Base-by-base conservation (phyloP, 2,797 vertebrate species). In the Macropus fuliginosus region DNA sequence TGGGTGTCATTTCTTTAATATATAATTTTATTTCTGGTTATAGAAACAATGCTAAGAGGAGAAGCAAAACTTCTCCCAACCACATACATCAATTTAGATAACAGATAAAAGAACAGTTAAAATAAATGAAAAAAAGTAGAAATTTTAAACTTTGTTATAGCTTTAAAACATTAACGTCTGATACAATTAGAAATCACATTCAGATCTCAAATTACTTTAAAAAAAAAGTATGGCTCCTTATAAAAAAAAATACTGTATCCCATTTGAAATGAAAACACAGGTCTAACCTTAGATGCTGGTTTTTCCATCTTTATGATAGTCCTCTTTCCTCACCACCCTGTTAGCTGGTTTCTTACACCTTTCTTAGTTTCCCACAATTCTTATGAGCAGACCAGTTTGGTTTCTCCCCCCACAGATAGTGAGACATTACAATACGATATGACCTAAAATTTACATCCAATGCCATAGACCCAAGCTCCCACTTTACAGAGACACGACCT, bases 11-110 rank as follows among this genome's bases (percentile, higher is more conserved):
- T 97, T 98, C 97, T 98, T 98, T 98, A 98, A 98, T 98, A 98
- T 98, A 98, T 98, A 98, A 98, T 98, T 98, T 99, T 99, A 99
- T 99, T 99, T 99, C 98, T 98, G 98, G 98, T 98, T 99, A 99
- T 98, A 99, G 98, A 98, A 99, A 99, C 98, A 98, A 98, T 96
- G 96, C 98, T 98, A 98, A 98, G 97, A 98, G 98, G 98, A 98
- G 98, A 98, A 98, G 98, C 98, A 98, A 98, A 98, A 92, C 98
- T 98, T 98, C 97, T 87, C 98, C 97, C 98, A 97, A 98, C 98
- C 98, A 98, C 98, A 98, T 98, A 98, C 97, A 98, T 98, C 98
- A 98, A 98, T 98, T 97, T 97, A 98, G 97, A 96, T 98, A 98
- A 98, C 98, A 98, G 98, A 98, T 97, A 98, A 98, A 97, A 98